Conservation (phyloP, 2,113 vertebrate species). For the Proterorhinus semilunaris region DNA sequence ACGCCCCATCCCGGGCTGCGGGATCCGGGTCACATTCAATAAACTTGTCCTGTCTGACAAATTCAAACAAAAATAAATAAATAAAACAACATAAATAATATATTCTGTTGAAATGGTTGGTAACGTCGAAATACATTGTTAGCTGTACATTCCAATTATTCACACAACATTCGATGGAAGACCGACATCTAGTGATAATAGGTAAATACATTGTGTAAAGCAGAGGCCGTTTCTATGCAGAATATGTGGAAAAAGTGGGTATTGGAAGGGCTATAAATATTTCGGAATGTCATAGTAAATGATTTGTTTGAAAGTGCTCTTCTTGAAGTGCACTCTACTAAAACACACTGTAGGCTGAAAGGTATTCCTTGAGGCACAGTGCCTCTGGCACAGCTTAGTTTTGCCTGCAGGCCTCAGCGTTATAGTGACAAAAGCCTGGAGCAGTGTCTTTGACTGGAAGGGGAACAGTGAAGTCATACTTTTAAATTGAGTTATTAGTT, state of each 20-base stretch:
- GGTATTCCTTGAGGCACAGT: constrained; percentile 58
- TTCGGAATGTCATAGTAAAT: constrained; percentile 1
- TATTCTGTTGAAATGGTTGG: background rate
- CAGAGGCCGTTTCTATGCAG: background rate
- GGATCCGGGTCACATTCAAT: constrained; percentile 82
- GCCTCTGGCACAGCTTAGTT: constrained; percentile 42
- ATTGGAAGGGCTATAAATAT: constrained; percentile 4
- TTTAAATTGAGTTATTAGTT: constrained; percentile 59
- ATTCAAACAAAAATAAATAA: background rate
- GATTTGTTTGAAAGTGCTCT: constrained; percentile 6
- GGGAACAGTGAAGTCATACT: constrained; percentile 35
- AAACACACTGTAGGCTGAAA: constrained; percentile 34
- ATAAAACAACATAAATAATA: background rate
- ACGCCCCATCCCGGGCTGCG: constrained; percentile 77
- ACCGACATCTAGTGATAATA: too few relatives aligned
- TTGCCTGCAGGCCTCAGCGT: constrained; percentile 59
- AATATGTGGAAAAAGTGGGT: background rate
- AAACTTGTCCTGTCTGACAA: constrained; percentile 74
- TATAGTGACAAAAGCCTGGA: constrained; percentile 51
- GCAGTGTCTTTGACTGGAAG: constrained; percentile 53
- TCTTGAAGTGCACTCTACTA: constrained; percentile 40
- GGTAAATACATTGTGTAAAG: background rate
- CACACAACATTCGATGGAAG: too few relatives aligned
- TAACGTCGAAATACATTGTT: background rate
- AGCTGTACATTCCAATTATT: too few relatives aligned